Percentiles rank a stretch among this genome's conserved stretches.
Evolutionary conservation across 92 coral and sea anemone genomes (phyloP).

Genomic region (Epizoanthus illoricatus): DNA sequence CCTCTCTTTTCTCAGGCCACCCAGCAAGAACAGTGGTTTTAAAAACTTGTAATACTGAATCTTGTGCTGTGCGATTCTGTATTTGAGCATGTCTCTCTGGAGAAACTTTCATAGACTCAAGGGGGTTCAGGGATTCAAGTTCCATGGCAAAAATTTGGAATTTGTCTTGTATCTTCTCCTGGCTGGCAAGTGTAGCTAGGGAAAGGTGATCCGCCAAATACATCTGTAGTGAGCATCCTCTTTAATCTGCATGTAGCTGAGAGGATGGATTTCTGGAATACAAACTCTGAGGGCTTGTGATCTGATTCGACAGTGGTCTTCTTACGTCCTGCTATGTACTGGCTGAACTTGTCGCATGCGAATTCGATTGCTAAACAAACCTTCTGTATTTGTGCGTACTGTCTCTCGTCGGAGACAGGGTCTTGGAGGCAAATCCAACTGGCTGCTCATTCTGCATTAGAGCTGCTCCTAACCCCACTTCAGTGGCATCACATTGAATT

Average conservation of each 20-base stretch:
- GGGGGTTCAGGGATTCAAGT: conserved; percentile 17
- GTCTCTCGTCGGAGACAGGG: no score
- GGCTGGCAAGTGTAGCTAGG: conserved; percentile 37
- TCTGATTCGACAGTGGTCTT: no score
- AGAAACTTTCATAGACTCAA: conserved; percentile 9
- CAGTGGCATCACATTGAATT: conserved; percentile 26
- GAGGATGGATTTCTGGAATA: no score
- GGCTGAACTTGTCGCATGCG: no score
- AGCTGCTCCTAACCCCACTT: neutral
- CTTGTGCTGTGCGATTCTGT: neutral
- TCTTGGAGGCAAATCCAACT: no score
- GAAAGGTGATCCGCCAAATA: conserved; percentile 44
- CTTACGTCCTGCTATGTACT: no score
- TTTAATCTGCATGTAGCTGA: conserved; percentile 7
- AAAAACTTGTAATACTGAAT: neutral
- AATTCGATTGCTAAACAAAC: no score
- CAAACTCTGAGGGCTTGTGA: no score
- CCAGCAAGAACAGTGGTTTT: conserved; percentile 14
- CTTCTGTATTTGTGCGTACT: no score
- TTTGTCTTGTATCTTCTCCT: conserved; percentile 15
- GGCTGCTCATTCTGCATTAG: no score
- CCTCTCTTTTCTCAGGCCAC: neutral
- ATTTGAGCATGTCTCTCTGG: conserved; percentile 14
- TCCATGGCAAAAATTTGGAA: conserved; percentile 55
- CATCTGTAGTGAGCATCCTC: conserved; percentile 28